phyloP scores from a whole-genome alignment of 2,888 invertebrate genomes.

The Hirtodrosophila histrioides region DNA sequence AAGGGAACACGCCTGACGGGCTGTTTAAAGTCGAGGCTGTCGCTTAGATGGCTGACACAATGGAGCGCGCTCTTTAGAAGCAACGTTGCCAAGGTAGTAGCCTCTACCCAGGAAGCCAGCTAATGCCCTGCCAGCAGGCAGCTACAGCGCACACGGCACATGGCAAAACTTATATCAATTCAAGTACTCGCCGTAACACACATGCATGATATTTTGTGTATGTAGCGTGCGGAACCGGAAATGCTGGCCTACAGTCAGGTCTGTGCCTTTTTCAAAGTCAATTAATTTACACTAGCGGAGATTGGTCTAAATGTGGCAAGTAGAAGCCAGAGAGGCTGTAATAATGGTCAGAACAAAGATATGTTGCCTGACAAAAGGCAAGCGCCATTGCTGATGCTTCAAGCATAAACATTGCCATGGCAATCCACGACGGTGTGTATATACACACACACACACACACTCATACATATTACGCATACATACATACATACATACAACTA shows the following conservation, averaged over 20 bases:
- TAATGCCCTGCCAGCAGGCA: conserved; percentile 33
- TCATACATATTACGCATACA: neutral
- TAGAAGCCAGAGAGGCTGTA: conserved; percentile 6
- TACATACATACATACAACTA: conserved; percentile 20
- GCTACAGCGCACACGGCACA: conserved; percentile 8
- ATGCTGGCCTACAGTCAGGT: conserved; percentile 18
- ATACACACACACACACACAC: neutral
- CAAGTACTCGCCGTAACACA: conserved; percentile 26
- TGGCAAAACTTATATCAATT: conserved; percentile 64
- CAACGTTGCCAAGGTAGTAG: conserved; percentile 39
- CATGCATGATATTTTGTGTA: conserved; percentile 6
- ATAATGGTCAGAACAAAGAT: conserved; percentile 37
- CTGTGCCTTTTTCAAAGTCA: conserved; percentile 47
- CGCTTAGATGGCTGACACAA: conserved; percentile 35
- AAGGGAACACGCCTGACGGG: conserved; percentile 46
- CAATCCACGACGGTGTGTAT: conserved; percentile 17
- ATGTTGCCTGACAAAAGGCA: conserved; percentile 33
- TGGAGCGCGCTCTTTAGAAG: neutral
- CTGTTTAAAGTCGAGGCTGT: conserved; percentile 44
- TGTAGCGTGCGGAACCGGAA: conserved; percentile 49
- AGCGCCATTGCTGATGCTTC: conserved; percentile 22
- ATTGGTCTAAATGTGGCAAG: conserved; percentile 41
- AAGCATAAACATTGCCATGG: conserved; percentile 34
- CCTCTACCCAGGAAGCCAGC: conserved; percentile 44
- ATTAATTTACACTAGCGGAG: conserved; percentile 65